A percentile compares a stretch with the other conserved stretches of the same genome.
Conservation (phyloP, 2,113 vertebrate species). For the Elephantulus edwardii region DNA sequence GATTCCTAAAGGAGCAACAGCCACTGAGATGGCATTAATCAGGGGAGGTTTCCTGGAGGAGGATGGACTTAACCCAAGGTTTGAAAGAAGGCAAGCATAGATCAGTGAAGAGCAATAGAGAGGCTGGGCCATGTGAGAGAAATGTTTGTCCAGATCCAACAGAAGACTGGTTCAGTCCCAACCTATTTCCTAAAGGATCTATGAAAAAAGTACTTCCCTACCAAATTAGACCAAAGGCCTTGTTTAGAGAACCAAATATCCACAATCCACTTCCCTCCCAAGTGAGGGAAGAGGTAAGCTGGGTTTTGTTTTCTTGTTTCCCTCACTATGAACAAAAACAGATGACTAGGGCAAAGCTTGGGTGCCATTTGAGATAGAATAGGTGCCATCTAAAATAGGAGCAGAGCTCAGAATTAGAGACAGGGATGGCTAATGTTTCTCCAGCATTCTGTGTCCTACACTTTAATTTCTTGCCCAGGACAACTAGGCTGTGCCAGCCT, state of each 20-base stretch:
- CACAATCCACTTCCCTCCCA: neutral
- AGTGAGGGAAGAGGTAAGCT: neutral
- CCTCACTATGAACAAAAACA: neutral
- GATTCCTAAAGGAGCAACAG: neutral
- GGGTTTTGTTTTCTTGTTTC: neutral
- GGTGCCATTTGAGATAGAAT: neutral
- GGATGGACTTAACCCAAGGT: neutral
- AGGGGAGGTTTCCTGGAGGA: neutral
- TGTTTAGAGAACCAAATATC: neutral
- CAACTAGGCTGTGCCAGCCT: neutral
- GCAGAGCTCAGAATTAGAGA: neutral
- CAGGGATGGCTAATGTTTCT: neutral
- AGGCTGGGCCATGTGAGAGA: neutral
- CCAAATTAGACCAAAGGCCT: neutral
- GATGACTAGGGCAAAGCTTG: neutral
- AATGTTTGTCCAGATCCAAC: neutral
- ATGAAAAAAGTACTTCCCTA: too few species aligned
- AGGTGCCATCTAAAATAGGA: neutral
- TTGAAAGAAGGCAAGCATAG: conserved; percentile 4
- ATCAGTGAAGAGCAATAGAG: neutral
- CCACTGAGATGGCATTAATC: neutral
- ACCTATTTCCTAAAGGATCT: neutral
- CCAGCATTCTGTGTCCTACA: neutral
- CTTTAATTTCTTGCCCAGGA: neutral
- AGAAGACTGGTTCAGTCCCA: neutral